Evolutionary conservation across 2,113 vertebrate genomes (phyloP).

Genomic region (Sinocyclocheilus grahami): DNA sequence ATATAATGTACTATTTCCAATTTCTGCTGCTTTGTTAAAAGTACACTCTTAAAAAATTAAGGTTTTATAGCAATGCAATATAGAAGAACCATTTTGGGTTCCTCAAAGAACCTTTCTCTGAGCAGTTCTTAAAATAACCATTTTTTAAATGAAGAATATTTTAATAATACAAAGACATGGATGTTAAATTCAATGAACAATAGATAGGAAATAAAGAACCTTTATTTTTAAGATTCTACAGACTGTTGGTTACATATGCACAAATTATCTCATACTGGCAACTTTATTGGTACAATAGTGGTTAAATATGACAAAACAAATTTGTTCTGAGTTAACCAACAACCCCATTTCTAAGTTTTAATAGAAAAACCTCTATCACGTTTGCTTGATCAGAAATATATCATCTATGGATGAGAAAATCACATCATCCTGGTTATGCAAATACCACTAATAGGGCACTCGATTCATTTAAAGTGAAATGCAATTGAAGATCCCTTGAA

Average conservation of each 20-base stretch:
- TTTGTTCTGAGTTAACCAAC: neutral
- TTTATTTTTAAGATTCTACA: neutral
- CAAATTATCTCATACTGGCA: neutral
- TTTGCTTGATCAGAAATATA: neutral
- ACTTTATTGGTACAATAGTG: neutral
- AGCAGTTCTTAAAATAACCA: neutral
- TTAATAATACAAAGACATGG: neutral
- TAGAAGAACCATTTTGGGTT: neutral
- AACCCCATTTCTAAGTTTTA: neutral
- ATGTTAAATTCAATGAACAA: neutral
- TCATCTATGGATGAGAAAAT: neutral
- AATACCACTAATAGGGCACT: conserved; percentile 6
- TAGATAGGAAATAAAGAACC: neutral
- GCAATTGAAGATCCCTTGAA: neutral
- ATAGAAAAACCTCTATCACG: neutral
- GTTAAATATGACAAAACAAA: neutral
- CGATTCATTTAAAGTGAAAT: neutral
- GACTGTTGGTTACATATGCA: neutral
- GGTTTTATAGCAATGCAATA: neutral
- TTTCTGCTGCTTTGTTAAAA: neutral
- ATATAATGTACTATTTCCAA: neutral
- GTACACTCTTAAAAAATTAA: neutral
- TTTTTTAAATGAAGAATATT: neutral
- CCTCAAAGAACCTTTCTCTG: neutral
- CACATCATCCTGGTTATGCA: conserved; percentile 21